Base-by-base conservation (phyloP, 2,888 invertebrate species). In the Ectemnius cavifrons region DNA sequence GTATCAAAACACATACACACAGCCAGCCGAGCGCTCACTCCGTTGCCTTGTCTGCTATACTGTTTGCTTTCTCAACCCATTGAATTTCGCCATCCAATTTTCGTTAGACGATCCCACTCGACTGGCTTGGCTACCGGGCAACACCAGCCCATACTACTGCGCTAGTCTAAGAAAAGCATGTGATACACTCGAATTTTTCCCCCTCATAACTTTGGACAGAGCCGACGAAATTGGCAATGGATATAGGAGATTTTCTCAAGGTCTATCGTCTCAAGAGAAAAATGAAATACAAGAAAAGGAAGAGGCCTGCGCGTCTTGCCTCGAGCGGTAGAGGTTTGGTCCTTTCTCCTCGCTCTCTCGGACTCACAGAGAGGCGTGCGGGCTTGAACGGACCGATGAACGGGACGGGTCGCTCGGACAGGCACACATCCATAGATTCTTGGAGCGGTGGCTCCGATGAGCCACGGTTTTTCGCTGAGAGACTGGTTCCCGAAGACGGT, bases 241-340 rank as follows among this genome's bases (percentile, higher is more conserved):
- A 85, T 87, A 86, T 87, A 88, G 23, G 23, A 85, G 87, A 90
- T 89, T 89, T 88, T 85, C 86, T 89, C 90, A 89, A 90, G 89
- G 90, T 81, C 52, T 67, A 76, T 63, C 63, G 78, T 79, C 65
- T 84, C 84, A 89, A 87, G 83, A 88, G 90, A 89, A 90, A 90
- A 90, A 90, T 87, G 90, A 90, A 90, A 90, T 90, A 89, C 86
- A 79, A 73, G 73, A 71, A 71, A 37, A 62, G 58, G 49, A 63
- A 56, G 67, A 75, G 72, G 74, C 71, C 23, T 64, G 63, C 56
- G 4, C 56, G 4, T 47, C 6, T 18, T 60, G 62, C 20, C 47
- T 47, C 37, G 56, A 14, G 56, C 57, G 60, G 63, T 23, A 23
- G 23, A 23, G 23, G 23, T 23, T 23, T 3, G 23, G 23, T 23